phyloP scores from a whole-genome alignment of 1,140 invertebrate genomes.

The Gryon sp. region DNA sequence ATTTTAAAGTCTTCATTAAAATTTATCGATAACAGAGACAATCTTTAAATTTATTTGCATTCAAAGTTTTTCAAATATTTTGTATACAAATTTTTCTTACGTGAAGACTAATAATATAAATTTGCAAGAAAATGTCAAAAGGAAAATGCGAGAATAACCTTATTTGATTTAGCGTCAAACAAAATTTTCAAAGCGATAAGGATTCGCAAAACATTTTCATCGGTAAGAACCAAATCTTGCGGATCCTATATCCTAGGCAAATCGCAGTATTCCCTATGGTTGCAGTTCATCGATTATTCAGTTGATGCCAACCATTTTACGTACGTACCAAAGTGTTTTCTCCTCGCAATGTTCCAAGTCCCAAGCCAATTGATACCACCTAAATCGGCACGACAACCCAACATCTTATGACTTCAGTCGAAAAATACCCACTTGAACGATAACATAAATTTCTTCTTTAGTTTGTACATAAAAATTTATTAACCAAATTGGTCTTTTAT shows the following conservation, averaged over 20 bases:
- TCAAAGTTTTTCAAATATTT: too few species aligned
- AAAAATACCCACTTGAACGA: conserved; percentile 56
- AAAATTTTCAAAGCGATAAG: conserved; percentile 26
- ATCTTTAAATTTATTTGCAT: too few species aligned
- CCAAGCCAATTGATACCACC: conserved; percentile 67
- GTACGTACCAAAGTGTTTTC: conserved; percentile 67
- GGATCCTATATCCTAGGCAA: conserved; percentile 59
- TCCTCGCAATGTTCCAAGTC: conserved; percentile 56
- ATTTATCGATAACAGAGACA: too few species aligned
- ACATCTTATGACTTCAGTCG: conserved; percentile 60
- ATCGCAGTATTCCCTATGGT: conserved; percentile 66
- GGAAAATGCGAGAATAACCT: neutral
- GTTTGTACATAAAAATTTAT: conserved; percentile 51
- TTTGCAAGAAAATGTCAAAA: neutral
- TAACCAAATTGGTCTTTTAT: conserved; percentile 5
- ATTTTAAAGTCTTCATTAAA: too few species aligned
- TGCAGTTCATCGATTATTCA: conserved; percentile 73
- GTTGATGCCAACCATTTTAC: conserved; percentile 70
- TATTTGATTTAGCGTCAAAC: conserved; percentile 15
- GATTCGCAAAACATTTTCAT: conserved; percentile 52
- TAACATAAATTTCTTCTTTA: conserved; percentile 44
- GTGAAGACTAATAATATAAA: neutral
- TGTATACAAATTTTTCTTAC: too few species aligned
- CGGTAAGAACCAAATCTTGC: conserved; percentile 44
- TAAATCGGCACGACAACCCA: conserved; percentile 64